Evolutionary conservation across 2,888 invertebrate species (phyloP).

Genomic region (Hirtodrosophila confusa): DNA sequence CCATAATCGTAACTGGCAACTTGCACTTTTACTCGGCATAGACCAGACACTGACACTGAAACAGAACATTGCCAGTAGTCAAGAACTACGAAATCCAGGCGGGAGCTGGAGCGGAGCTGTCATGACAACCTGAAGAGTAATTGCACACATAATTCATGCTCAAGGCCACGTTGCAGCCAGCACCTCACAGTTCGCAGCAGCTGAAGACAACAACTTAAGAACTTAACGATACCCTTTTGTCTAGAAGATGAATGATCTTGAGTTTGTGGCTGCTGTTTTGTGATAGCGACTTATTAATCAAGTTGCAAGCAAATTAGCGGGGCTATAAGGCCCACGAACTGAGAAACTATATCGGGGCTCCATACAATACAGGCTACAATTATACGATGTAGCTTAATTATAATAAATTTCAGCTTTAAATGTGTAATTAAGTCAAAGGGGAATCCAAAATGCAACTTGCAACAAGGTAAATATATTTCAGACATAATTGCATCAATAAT

Average conservation of each 20-base stretch:
- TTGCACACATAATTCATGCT: slow-evolving; percentile 80
- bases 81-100: background rate
- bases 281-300: slow-evolving; percentile 76
- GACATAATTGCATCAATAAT: too few species aligned
- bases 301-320: slow-evolving; percentile 71
- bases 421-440: slow-evolving; percentile 63
- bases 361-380: slow-evolving; percentile 34
- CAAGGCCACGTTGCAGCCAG: slow-evolving; percentile 74
- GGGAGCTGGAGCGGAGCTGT: background rate
- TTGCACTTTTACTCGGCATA: slow-evolving; percentile 69
- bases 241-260: slow-evolving; percentile 71
- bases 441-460: slow-evolving; percentile 21
- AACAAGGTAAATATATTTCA: too few species aligned
- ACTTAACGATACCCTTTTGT: slow-evolving; percentile 61
- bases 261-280: slow-evolving; percentile 60
- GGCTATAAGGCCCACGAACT: slow-evolving; percentile 24
- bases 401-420: slow-evolving; percentile 77
- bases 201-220: slow-evolving; percentile 19
- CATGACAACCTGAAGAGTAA: slow-evolving; percentile 75
- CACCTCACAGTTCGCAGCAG: slow-evolving; percentile 49
- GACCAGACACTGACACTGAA: slow-evolving; percentile 35
- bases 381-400: slow-evolving; percentile 65
- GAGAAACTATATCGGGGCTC: slow-evolving; percentile 17
- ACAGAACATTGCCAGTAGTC: slow-evolving; percentile 18
- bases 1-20: slow-evolving; percentile 65